Evolutionary conservation across 2,113 vertebrate species (phyloP).

Genomic region (Corapipo altera): DNA sequence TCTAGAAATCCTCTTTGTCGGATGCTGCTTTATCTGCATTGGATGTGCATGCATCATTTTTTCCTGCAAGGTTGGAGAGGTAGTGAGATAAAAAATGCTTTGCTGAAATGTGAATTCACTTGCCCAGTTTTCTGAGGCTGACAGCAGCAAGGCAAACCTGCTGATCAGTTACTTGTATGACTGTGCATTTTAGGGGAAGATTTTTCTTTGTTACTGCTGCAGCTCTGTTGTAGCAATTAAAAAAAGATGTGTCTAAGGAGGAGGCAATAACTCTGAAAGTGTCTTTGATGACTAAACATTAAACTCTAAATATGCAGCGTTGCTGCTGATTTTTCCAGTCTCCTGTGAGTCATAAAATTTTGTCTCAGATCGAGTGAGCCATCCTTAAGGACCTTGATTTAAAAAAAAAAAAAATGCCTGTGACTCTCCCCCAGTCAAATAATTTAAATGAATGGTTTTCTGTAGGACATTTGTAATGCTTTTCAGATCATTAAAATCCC

Average conservation of each 20-base stretch:
- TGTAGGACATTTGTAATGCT: neutral
- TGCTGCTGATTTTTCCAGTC: constrained; percentile 20
- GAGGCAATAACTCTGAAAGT: neutral
- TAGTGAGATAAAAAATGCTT: neutral
- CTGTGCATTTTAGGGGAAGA: constrained; percentile 3
- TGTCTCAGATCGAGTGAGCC: neutral
- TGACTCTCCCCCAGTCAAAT: neutral
- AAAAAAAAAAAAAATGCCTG: neutral
- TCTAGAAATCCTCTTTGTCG: neutral
- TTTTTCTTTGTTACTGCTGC: constrained; percentile 19
- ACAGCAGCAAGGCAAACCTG: neutral
- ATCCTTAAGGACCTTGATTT: constrained; percentile 24
- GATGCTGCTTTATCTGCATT: neutral
- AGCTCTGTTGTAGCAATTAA: constrained; percentile 11
- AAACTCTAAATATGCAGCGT: neutral
- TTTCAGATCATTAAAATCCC: neutral
- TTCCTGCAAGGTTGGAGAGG: neutral
- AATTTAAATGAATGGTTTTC: constrained; percentile 23
- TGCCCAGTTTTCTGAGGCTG: neutral
- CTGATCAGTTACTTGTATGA: neutral
- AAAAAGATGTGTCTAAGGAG: constrained; percentile 7
- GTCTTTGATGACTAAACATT: constrained; percentile 30
- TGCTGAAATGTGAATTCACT: neutral
- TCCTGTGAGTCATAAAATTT: constrained; percentile 45
- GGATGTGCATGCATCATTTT: neutral